Base-by-base conservation (phyloP, 2,888 invertebrate genomes). In the Coelopa pilipes region DNA sequence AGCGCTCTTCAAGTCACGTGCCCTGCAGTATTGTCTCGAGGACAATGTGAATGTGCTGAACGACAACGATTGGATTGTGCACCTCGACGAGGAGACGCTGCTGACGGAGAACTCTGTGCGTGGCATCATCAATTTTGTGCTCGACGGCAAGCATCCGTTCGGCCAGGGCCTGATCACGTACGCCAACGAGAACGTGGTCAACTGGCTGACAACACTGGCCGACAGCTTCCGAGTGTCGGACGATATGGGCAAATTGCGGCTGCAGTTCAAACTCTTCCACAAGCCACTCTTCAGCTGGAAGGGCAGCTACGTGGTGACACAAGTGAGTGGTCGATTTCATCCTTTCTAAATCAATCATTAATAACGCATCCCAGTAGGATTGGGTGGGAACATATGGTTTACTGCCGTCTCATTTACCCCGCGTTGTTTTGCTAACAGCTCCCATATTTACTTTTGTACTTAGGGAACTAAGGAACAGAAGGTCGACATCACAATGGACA, bases 201-300 rank as follows among this genome's bases (percentile, higher is more conserved):
- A 98, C 86, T 98, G 98, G 97, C 90, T 98, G 76, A 98, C 98
- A 21, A 98, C 98, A 0, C 88, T 98, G 79, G 97, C 97, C 15
- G 98, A 98, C 85, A 96, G 96, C 84, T 98, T 95, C 87, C 92
- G 98, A 78, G 98, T 98, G 1, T 95, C 97, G 34, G 98, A 98
- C 88, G 98, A 98, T 84, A 97, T 98, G 97, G 98, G 98, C 74
- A 98, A 98, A 88, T 89, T 98, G 72, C 91, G 97, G 81, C 90
- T 96, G 78, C 98, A 98, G 87, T 97, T 98, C 85, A 93, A 93
- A 82, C 89, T 95, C 87, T 97, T 98, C 87, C 97, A 98, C 86
- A 96, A 95, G 85, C 98, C 98, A 19, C 89, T 97, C 73, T 97
- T 98, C 88, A 97, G 97, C 87, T 98, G 98, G 97, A 98, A 98